Evolutionary conservation across 23 tunicate genomes (phyloP).

Genomic region (Diplosoma virens): DNA sequence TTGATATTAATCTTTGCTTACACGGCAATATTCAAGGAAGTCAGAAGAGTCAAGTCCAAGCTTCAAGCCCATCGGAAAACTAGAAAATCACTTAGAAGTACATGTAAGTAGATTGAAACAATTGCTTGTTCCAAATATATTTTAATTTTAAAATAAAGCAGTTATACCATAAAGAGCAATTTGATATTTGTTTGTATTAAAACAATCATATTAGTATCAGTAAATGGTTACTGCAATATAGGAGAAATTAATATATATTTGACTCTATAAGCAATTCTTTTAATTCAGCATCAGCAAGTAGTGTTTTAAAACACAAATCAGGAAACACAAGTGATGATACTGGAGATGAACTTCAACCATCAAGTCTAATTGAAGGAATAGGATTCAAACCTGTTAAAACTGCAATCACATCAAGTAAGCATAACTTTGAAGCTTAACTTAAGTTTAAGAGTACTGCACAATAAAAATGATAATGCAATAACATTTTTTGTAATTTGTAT

Average conservation of each 20-base stretch:
- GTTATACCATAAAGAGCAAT: too few species aligned
- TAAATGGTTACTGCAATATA: neutral
- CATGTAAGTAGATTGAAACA: slow-evolving; percentile 1
- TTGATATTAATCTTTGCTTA: slow-evolving; percentile 49
- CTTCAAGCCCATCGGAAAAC: slow-evolving; percentile 48
- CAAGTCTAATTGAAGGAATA: slow-evolving; percentile 49
- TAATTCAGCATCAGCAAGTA: slow-evolving; percentile 17
- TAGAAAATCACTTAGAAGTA: neutral
- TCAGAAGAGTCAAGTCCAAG: slow-evolving; percentile 49
- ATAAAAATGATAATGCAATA: too few species aligned
- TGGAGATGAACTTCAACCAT: slow-evolving; percentile 46
- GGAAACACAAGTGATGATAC: slow-evolving; percentile 74
- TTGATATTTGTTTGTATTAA: neutral
- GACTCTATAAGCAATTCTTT: neutral
- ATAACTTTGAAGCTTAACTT: neutral
- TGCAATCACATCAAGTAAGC: too few species aligned
- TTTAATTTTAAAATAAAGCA: too few species aligned
- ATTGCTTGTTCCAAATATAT: too few species aligned
- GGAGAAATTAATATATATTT: neutral
- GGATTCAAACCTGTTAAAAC: slow-evolving; percentile 18
- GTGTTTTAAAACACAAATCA: neutral
- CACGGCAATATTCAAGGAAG: slow-evolving; percentile 68
- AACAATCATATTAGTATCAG: too few species aligned
- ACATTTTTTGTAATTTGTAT: too few species aligned
- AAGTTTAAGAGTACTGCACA: too few species aligned